Evolutionary conservation across 2,797 vertebrate species (phyloP), one percentile per base, ranked within the genome.

Genomic region (Muscicapa striata): DNA sequence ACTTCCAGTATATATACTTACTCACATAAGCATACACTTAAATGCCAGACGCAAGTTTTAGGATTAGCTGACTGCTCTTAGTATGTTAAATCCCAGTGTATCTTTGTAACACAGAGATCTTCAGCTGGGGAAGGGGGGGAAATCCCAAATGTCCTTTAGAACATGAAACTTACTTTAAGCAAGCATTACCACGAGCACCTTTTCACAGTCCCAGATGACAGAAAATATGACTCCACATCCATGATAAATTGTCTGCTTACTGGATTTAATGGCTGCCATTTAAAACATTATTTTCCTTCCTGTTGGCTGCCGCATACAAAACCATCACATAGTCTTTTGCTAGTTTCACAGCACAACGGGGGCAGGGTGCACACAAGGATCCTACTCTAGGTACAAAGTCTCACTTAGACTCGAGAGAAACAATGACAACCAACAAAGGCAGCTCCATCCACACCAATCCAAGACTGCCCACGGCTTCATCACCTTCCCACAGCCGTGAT

Each of bases 371-470:
- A 36, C 24, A 41, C 29, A 32, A 27, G 32, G 34, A 2, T 32
- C 52, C 64, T 51, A 46, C 36, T 14, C 19, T 49, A 59, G 16
- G 66, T 63, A 78, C 12, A 30, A 9, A 46, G 54, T 41, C 68
- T 73, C 69, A 40, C 11, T 4, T 0, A 67, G 15, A 74, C 40
- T 34, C 2, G 2, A 70, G 20, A 19, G 19, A 84, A 79, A 45
- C 0, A 0, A 26, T 2, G 4, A 59, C 61, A 84, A 75, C 40
- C 11, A 68, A 58, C 6, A 0, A 41, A 0, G 4, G 40, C 49
- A 87, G 58, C 59, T 61, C 8, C n/a, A 48, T 34, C 58, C 43
- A 75, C 8, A 89, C 21, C 32, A 82, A 16, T 4, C 18, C 11
- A n/a, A 34, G 38, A 49, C 23, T n/a, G 41, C 5, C 19, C 36